phyloP scores from a whole-genome alignment of 2,888 invertebrate species.

The Polymixis flavicincta region DNA sequence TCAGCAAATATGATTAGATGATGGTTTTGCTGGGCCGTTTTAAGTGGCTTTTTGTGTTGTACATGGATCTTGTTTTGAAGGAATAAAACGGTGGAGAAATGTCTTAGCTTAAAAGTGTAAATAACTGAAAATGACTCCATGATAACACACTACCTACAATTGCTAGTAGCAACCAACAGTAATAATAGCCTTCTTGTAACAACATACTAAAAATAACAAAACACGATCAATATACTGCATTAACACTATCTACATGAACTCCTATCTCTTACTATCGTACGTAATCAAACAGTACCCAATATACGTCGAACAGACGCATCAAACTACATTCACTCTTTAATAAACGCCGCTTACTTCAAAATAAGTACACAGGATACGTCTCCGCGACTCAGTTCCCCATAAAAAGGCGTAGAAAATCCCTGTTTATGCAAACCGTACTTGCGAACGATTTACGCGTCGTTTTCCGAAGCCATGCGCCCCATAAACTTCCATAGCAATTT shows the following conservation, averaged over 20 bases:
- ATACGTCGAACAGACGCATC: constrained; percentile 20
- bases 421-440: constrained; percentile 64
- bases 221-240: constrained; percentile 20
- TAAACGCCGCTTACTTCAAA: constrained; percentile 38
- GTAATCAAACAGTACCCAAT: constrained; percentile 35
- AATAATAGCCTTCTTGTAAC: background rate
- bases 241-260: constrained; percentile 24
- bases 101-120: background rate
- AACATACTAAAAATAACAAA: constrained; percentile 12
- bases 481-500: constrained; percentile 68
- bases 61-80: background rate
- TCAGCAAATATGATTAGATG: constrained; percentile 54
- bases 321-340: constrained; percentile 44
- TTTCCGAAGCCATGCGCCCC: constrained; percentile 64
- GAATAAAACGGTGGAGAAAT: background rate
- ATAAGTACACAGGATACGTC: constrained; percentile 41
- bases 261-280: constrained; percentile 23
- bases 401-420: constrained; percentile 56
- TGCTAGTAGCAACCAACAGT: background rate
- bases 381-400: constrained; percentile 37
- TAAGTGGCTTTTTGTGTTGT: constrained; percentile 31
- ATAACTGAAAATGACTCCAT: background rate
- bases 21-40: background rate
- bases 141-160: background rate
- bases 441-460: constrained; percentile 66